Evolutionary conservation across 2,888 invertebrate species (phyloP).

Genomic region (Diaprepes abbreviatus): DNA sequence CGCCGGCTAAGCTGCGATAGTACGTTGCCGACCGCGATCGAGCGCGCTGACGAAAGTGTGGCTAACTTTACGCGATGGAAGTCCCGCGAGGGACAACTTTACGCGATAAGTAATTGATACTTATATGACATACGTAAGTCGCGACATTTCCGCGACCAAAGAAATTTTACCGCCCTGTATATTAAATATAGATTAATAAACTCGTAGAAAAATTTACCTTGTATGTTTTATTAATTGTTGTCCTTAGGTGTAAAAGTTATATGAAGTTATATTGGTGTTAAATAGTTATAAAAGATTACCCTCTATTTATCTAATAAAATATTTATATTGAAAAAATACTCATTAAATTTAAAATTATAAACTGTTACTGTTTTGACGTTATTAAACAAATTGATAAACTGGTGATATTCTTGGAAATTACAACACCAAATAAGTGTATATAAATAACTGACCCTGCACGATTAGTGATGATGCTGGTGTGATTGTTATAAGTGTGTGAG

Average conservation of each 20-base stretch:
- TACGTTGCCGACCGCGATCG: constrained; percentile 56
- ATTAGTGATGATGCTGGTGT: constrained; percentile 26
- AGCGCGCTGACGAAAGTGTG: constrained; percentile 46
- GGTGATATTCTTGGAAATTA: not conserved
- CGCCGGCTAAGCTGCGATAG: constrained; percentile 55
- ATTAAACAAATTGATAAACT: not conserved
- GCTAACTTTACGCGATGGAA: constrained; percentile 32
- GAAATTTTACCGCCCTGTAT: constrained; percentile 12
- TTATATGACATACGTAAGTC: constrained; percentile 23
- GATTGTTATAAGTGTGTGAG: constrained; percentile 34
- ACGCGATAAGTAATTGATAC: constrained; percentile 29
- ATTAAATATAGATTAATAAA: constrained; percentile 17
- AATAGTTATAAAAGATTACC: constrained; percentile 5
- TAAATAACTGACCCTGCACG: not conserved
- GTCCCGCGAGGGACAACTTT: constrained; percentile 39
- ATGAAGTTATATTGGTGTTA: constrained; percentile 24
- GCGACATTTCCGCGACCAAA: constrained; percentile 2
- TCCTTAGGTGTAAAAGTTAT: constrained; percentile 18
- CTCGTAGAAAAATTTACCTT: constrained; percentile 18
- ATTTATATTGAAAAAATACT: not conserved
- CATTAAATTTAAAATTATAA: constrained; percentile 7
- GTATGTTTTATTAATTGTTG: constrained; percentile 22
- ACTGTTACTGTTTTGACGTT: constrained; percentile 4
- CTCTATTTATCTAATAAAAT: not conserved
- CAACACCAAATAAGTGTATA: not conserved